Evolutionary conservation across 1,140 invertebrate species (phyloP), one percentile per base, ranked within the genome.

Genomic region (Aphelenchoides fujianensis): DNA sequence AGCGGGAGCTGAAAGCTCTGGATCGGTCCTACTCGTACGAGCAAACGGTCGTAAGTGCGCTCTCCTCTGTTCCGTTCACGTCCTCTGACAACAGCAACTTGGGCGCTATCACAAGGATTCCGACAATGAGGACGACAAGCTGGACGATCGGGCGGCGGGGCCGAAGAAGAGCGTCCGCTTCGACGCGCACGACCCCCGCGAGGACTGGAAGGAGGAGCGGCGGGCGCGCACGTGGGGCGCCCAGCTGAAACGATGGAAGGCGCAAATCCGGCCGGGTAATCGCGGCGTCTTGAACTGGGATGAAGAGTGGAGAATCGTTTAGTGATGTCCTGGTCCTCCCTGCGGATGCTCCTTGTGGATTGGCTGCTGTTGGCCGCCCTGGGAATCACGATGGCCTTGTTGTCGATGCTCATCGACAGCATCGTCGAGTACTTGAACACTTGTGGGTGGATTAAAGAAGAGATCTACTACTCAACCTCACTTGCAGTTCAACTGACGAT

Each of bases 281-380:
- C n/a, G n/a, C 59, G 9, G 9, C 19, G 12, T 37, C 19, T 2
- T 2, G 1, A 54, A 34, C 1, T 5, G 9, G 16, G 2, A n/a
- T n/a, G n/a, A n/a, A 3, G 19, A 73, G 5, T 19, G 62, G 31
- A 9, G 1, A n/a, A n/a, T 66, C n/a, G 2, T 76, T 74, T 34
- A 76, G 74, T 70, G 23, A 23, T 69, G 31, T 62, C 75, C 55
- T 59, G 69, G 64, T 28, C 32, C 31, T 66, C 69, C 16, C 34
- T 76, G 12, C 59, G 61, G 1, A 52, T 69, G 27, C 27, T 79
- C 27, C 54, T 82, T 12, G 74, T 79, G 1, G 81, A 82, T 69
- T 82, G 81, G 81, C 66, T 83, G 30, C 79, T 82, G 41, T 62
- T 83, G 52, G 82, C 79, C 19, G 68, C 78, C 41, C 72, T 82